Base-by-base conservation (phyloP, 2,113 vertebrate genomes). In the Sebastes fasciatus region DNA sequence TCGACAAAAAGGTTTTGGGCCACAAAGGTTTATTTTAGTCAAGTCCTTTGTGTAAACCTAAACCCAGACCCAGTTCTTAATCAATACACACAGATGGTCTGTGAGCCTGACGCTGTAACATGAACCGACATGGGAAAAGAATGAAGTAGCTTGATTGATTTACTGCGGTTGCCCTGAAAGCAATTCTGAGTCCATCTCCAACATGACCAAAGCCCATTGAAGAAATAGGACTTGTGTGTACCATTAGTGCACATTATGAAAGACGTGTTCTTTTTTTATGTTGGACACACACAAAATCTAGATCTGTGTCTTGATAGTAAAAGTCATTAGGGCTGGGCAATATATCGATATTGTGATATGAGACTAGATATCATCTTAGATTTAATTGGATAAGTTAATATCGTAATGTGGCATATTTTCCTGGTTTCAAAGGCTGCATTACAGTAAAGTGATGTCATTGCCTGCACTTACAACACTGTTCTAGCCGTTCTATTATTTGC, bases 41-140 rank as follows among this genome's bases (percentile, higher is more conserved):
- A 13, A 19, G 48, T 61, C 85, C 69, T 71, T 40, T 43, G 58
- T 65, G 89, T 89, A 88, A 94, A 73, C 71, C 46, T 34, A 89
- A 89, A 46, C 79, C 77, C 45, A 51, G 80, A 71, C 23, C 68
- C 54, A 55, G 60, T 55, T 81, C 72, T 79, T 45, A 65, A 94
- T 95, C 93, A 86, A 94, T 95, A 94, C 64, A 58, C 77, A 80
- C 92, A 95, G 91, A 93, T 93, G 91, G 91, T 81, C 67, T 71
- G 79, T 58, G 79, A 85, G 88, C 61, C 71, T 52, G 78, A 80
- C 79, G 82, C 81, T 91, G 93, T 86, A 94, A 94, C 92, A 85
- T 93, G 91, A 95, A 87, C 87, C 73, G 52, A 79, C 89, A 90
- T 83, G 93, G 91, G 93, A 91, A 88, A 93, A 89, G 79, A 80